Evolutionary conservation across 2,113 vertebrate genomes (phyloP), one percentile per base, ranked within the genome.

Genomic region (Eubucco bourcierii): DNA sequence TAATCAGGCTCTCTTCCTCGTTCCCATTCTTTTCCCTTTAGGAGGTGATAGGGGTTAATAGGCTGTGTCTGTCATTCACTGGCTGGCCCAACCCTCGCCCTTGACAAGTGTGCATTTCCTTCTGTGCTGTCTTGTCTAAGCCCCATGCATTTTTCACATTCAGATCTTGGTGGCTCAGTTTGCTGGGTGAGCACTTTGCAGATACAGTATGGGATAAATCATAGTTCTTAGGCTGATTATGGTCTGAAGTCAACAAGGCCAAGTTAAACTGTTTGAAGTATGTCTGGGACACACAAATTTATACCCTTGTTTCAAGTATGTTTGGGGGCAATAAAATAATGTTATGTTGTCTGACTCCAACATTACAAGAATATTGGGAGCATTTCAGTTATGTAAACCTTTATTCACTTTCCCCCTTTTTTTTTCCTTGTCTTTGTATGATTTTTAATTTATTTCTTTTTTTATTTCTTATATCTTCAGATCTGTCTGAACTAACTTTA

Each of bases 111-210:
- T 55, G 73, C 46, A 37, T 90, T 95, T 93, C 87, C 77, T 94
- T 83, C 78, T 63, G 68, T 46, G 20, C 53, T 84, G 66, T 91
- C 84, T 93, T 96, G 58, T 90, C 82, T 89, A 68, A 90, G 58
- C 73, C 61, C 73, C 2, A 0, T 7, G 37, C 79, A 81, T 95
- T 90, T 90, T 94, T 94, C 87, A 88, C 82, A 73, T 94, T 94
- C 44, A 75, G 37, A 56, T 87, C 93, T 53, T 79, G 53, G 90
- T 91, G 66, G 58, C 73, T 95, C 18, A 59, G 27, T 86, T 76
- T 94, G 79, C 95, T 95, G 93, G 79, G 63, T 86, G 72, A 96
- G 66, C 80, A 6, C 76, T 95, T 96, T 94, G 60, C 59, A 68
- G 78, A 27, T 64, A 37, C 2, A 3, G 14, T 75, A 52, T 1